phyloP scores from a whole-genome alignment of 37 sponge, comb jelly and placozoan species.

The Hormiphora californensis region DNA sequence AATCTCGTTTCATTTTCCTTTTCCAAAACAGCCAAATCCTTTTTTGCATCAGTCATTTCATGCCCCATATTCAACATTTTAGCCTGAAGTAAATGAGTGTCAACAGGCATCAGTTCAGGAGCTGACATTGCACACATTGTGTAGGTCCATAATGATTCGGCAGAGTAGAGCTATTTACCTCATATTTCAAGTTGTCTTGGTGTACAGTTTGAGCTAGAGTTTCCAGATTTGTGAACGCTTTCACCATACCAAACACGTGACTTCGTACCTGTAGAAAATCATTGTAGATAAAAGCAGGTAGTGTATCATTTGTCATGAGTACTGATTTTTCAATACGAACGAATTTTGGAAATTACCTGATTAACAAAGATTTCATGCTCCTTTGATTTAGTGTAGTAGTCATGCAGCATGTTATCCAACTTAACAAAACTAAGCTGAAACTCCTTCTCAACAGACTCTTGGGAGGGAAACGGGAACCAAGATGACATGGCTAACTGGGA shows the following conservation, averaged over 20 bases:
- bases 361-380: slow-evolving; percentile 31
- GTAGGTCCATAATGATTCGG: neutral
- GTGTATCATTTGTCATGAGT: too few species aligned
- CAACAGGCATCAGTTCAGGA: too few species aligned
- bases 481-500: too few species aligned
- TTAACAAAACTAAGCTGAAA: slow-evolving; percentile 40
- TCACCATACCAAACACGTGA: slow-evolving; percentile 30
- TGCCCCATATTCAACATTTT: neutral
- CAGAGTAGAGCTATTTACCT: neutral
- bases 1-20: slow-evolving; percentile 41
- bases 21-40: slow-evolving; percentile 26
- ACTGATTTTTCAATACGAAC: neutral
- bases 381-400: slow-evolving; percentile 17
- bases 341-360: neutral
- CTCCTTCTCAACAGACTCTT: slow-evolving; percentile 40
- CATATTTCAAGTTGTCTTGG: slow-evolving; percentile 53
- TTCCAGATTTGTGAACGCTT: slow-evolving; percentile 34
- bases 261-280: neutral
- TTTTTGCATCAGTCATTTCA: slow-evolving; percentile 17
- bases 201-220: slow-evolving; percentile 44
- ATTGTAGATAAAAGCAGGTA: too few species aligned
- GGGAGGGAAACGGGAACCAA: slow-evolving; percentile 47
- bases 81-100: neutral
- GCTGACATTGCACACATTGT: neutral
- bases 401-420: slow-evolving; percentile 49